These are phyloP conservation scores for Rhagonycha lutea DNA, from an alignment of 2,888 invertebrate species.

Conservation along the genomic window DNA sequence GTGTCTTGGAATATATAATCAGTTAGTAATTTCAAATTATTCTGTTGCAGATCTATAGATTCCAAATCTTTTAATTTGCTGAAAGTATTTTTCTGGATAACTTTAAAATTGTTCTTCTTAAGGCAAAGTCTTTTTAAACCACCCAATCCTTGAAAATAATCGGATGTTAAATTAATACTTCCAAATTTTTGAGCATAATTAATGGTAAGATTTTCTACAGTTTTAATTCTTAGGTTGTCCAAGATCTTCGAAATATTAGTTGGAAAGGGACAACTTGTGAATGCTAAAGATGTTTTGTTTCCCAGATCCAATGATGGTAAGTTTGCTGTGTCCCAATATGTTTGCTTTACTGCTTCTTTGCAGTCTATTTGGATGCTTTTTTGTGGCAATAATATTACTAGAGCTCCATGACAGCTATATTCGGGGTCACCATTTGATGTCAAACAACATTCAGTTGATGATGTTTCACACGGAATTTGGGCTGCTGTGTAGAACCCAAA, in stretches of 20 bases:
- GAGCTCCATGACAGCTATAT: background rate
- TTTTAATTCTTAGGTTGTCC: background rate
- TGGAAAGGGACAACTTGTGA: background rate
- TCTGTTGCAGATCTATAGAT: background rate
- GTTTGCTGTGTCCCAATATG: background rate
- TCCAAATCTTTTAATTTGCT: background rate
- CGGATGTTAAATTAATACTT: background rate
- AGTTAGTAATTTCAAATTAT: background rate
- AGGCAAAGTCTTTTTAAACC: background rate
- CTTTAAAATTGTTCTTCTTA: background rate
- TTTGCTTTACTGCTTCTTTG: background rate
- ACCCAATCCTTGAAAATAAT: background rate
- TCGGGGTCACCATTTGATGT: background rate
- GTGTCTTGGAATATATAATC: conserved; percentile 25
- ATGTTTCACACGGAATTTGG: background rate
- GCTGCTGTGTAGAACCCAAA: background rate
- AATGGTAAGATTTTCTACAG: background rate
- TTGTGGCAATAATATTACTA: background rate
- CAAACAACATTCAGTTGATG: background rate
- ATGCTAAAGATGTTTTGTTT: background rate
- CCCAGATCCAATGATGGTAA: background rate
- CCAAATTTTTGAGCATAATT: background rate
- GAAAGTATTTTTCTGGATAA: background rate
- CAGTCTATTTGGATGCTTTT: background rate
- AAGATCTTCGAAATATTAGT: background rate